Conservation (phyloP, 1,140 invertebrate genomes). For the Philaenus spumarius region DNA sequence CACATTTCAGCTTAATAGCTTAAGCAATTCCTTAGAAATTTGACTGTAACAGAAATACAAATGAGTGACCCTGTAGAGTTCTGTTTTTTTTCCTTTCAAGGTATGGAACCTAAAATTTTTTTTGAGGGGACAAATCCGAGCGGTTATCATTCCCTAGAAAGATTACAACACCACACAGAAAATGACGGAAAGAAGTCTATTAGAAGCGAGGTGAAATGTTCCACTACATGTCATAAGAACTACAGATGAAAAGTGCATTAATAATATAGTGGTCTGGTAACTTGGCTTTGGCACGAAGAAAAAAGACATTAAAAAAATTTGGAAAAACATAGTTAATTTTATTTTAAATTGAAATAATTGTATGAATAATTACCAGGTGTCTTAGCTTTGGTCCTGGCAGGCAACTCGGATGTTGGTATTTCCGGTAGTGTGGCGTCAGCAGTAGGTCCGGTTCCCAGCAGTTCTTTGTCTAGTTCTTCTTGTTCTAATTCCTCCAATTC, state of each 20-base stretch:
- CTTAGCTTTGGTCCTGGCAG: constrained; percentile 19
- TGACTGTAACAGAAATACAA: no score
- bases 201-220: not conserved
- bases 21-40: no score
- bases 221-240: constrained; percentile 4
- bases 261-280: not conserved
- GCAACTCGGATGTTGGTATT: constrained; percentile 53
- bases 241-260: not conserved
- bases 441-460: constrained; percentile 51
- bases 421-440: constrained; percentile 59
- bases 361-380: not conserved
- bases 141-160: no score
- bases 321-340: not conserved
- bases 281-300: not conserved
- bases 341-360: not conserved
- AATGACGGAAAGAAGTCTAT: no score
- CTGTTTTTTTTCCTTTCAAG: no score
- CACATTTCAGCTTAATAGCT: no score
- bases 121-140: no score
- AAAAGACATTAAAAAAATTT: not conserved
- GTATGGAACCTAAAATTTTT: no score
- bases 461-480: constrained; percentile 73
- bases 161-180: no score
- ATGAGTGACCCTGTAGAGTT: no score
- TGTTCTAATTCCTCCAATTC: constrained; percentile 78